Percentiles rank a stretch among this genome's conserved stretches.
phyloP scores from a whole-genome alignment of 1,140 invertebrate species.

The Anthonomus grandis region DNA sequence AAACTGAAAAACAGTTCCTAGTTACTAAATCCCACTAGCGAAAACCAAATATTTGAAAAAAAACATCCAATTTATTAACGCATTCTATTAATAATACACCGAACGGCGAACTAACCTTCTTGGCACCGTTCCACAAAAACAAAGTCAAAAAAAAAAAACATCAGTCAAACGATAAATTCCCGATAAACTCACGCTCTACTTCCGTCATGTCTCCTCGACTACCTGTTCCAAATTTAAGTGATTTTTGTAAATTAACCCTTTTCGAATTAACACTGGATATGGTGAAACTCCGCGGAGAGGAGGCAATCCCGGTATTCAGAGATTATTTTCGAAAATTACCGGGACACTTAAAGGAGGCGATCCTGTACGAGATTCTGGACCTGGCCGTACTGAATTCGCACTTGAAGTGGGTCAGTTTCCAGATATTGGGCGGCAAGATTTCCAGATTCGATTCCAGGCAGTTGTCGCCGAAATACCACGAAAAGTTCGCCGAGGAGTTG shows the following conservation, averaged over 20 bases:
- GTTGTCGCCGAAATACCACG: constrained; percentile 15
- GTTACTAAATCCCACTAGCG: too few relatives aligned
- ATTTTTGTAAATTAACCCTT: constrained; percentile 6
- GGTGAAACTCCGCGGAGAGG: constrained; percentile 7
- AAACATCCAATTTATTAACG: too few relatives aligned
- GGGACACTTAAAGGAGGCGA: neutral
- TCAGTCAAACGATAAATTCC: too few relatives aligned
- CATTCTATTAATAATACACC: too few relatives aligned
- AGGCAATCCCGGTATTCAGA: neutral
- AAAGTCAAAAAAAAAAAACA: too few relatives aligned
- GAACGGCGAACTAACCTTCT: too few relatives aligned
- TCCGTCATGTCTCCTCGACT: constrained; percentile 26
- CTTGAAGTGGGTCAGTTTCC: constrained; percentile 15
- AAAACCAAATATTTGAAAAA: too few relatives aligned
- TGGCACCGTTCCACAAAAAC: too few relatives aligned
- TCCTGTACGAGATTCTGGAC: constrained; percentile 9
- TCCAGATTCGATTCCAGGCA: constrained; percentile 7
- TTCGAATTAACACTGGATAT: neutral
- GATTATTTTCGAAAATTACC: constrained; percentile 12
- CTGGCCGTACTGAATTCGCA: constrained; percentile 4
- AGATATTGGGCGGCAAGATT: constrained; percentile 6
- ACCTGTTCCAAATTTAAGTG: constrained; percentile 27
- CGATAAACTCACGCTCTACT: too few relatives aligned
- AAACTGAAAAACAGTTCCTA: too few relatives aligned
- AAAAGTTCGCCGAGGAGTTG: constrained; percentile 14